Conservation (phyloP, 1,140 invertebrate genomes). For the Drosophila takahashii region DNA sequence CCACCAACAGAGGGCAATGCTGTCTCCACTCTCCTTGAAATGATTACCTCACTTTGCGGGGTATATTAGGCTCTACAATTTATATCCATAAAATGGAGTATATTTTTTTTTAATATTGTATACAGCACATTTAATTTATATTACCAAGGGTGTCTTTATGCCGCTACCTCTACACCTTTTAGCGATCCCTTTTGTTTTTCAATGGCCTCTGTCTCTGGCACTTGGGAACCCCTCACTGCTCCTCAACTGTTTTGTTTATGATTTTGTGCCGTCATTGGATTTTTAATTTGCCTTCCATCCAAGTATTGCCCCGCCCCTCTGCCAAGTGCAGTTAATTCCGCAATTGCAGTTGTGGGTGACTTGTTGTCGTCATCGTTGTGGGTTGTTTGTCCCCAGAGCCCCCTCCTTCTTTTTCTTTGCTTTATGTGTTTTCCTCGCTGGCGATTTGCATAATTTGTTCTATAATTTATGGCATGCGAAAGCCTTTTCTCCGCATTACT, state of each 20-base stretch:
- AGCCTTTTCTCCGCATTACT: conserved; percentile 28
- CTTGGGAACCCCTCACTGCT: conserved; percentile 13
- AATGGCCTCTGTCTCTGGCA: conserved; percentile 21
- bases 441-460: conserved; percentile 79
- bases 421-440: conserved; percentile 21
- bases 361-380: conserved; percentile 53
- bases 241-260: conserved; percentile 67
- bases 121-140: not conserved
- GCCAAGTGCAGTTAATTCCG: conserved; percentile 74
- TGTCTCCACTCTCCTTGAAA: not conserved
- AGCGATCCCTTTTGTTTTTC: conserved; percentile 8
- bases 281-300: conserved; percentile 39
- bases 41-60: not conserved
- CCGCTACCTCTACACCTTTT: conserved; percentile 4
- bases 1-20: conserved; percentile 16
- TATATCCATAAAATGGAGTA: too few relatives aligned
- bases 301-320: conserved; percentile 12
- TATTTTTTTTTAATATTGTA: too few relatives aligned
- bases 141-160: conserved; percentile 1
- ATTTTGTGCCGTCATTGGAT: conserved; percentile 67
- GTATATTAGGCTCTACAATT: not conserved
- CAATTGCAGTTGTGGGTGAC: conserved; percentile 48
- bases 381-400: conserved; percentile 21
- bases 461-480: conserved; percentile 78
- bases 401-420: not conserved